Base-by-base conservation (phyloP, 1,140 invertebrate genomes). In the Saccostrea glomerata region DNA sequence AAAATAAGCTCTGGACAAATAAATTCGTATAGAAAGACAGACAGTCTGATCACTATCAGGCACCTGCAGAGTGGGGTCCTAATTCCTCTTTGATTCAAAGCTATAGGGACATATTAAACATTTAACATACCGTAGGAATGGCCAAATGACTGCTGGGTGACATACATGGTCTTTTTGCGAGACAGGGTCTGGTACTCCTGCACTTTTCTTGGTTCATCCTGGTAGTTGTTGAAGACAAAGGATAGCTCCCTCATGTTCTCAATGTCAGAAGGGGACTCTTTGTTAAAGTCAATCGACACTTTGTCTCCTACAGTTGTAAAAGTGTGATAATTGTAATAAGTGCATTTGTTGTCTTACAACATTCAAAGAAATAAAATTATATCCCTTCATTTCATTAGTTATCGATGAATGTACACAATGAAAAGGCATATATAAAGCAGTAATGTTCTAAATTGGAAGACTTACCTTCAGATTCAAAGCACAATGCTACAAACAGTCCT, bases 391-490 rank as follows among this genome's bases (percentile, higher is more conserved):
- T 47, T 47, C 5, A 47, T 47, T 9, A 47, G 9, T 47, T 47
- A 47, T 47, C 47, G 0, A 47, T 47, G 47, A 47, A 47, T 47
- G 47, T 47, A 47, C 5, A 47, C 9, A 47, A 9, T 47, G 0
- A 47, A 47, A 47, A 47, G 5, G 47, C 17, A n/a, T 63, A n/a
- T 6, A 15, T 20, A 1, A 63, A 77, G 25, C 7, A 30, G 13
- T 25, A 0, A 77, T 17, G 25, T 47, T 55, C 3, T 54, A 85
- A 60, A 36, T 15, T 30, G 47, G 9, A 47, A 47, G 47, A 56
- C 54, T 25, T 85, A 25, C 84, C 84, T 60, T 58, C 55, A 25
- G 55, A 85, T 63, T 85, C 84, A 56, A 85, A 85, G 58, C 84
- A 85, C 55, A 85, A 60, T 13, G 84, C 55, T 25, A 63, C 55